These are phyloP conservation scores for Phytoseiulus persimilis DNA, from an alignment of 2,888 invertebrate genomes.

Conservation along the genomic window DNA sequence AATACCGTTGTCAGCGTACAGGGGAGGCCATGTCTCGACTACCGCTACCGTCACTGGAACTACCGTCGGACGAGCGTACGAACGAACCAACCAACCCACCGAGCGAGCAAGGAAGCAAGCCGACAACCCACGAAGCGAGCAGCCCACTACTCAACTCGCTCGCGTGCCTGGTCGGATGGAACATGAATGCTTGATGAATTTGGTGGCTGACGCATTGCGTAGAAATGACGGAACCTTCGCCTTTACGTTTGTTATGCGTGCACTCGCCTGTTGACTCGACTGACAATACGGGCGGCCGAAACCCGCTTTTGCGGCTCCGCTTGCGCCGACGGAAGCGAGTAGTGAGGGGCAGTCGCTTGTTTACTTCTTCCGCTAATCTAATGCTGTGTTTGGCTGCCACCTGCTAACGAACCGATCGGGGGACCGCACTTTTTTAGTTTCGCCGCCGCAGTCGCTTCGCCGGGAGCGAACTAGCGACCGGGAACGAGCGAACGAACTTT, in stretches of 20 bases:
- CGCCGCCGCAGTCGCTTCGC: not conserved
- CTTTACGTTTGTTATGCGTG: not conserved
- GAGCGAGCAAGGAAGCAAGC: not conserved
- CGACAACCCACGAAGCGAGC: not conserved
- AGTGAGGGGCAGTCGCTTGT: not conserved
- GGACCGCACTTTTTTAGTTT: not conserved
- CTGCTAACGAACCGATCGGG: not conserved
- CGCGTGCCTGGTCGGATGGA: not conserved
- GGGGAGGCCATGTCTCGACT: not conserved
- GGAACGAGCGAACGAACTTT: too few species aligned
- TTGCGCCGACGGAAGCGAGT: not conserved
- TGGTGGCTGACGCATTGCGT: not conserved
- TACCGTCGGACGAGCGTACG: too few species aligned
- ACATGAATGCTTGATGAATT: not conserved
- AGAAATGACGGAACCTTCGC: not conserved
- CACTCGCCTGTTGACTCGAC: not conserved
- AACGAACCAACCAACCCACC: not conserved
- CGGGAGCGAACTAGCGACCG: not conserved
- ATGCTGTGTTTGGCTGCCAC: not conserved
- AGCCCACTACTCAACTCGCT: not conserved
- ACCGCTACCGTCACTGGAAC: not conserved
- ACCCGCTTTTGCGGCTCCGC: not conserved
- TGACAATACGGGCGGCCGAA: not conserved
- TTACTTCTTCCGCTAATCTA: not conserved
- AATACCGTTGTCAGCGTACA: not conserved